Percentiles rank a stretch among this genome's conserved stretches.
Conservation (phyloP, 2,888 invertebrate genomes). For the Cylloceria caligata region DNA sequence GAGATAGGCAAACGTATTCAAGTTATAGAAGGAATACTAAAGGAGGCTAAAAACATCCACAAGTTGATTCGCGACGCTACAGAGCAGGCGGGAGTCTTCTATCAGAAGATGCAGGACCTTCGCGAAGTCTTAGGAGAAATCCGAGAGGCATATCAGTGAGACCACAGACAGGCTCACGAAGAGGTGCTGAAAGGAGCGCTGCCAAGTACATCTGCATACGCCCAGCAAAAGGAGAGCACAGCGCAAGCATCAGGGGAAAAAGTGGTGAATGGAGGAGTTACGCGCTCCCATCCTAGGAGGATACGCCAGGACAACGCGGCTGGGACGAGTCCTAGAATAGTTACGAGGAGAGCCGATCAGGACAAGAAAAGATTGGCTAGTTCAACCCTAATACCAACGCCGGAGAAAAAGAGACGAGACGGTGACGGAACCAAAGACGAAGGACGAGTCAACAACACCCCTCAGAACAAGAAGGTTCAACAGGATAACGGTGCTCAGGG, state of each 20-base stretch:
- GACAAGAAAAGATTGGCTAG: constrained; percentile 2
- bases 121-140: not conserved
- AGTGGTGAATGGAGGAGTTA: not conserved
- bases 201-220: no score
- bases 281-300: not conserved
- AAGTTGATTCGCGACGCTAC: not conserved
- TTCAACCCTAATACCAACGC: not conserved
- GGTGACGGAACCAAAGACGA: not conserved
- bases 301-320: not conserved
- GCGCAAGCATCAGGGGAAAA: no score
- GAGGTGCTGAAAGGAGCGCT: not conserved
- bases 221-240: no score
- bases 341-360: not conserved
- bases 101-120: not conserved
- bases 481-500: not conserved
- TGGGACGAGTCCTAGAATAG: not conserved
- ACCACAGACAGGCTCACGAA: not conserved
- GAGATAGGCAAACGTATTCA: no score
- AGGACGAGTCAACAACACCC: not conserved
- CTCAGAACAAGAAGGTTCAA: not conserved
- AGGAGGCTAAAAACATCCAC: no score
- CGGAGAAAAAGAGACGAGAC: not conserved
- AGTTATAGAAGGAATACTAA: not conserved
- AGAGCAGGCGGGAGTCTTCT: not conserved
- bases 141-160: no score